Conservation (phyloP, 2,113 vertebrate species). For the Macrotis lagotis region DNA sequence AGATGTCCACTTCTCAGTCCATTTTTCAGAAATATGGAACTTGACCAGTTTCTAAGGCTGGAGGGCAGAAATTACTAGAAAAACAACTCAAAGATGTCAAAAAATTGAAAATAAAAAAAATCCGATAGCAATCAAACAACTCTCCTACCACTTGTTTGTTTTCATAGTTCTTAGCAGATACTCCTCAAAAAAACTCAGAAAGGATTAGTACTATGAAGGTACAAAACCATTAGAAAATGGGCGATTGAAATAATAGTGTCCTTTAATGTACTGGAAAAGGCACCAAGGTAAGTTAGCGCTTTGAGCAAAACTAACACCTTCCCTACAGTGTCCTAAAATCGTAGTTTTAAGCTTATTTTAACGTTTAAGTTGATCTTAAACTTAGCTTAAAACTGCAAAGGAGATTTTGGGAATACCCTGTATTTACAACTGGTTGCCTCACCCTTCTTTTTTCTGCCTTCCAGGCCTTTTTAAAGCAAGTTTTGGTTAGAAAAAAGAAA, state of each 20-base stretch:
- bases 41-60: neutral
- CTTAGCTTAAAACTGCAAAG: neutral
- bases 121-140: neutral
- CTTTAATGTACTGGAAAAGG: neutral
- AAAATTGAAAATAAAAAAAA: neutral
- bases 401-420: neutral
- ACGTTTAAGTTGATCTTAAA: neutral
- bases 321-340: neutral
- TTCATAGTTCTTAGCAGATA: neutral
- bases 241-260: neutral
- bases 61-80: neutral
- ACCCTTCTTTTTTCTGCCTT: neutral
- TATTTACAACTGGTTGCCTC: slow-evolving; percentile 13
- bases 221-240: neutral
- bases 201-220: neutral
- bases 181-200: neutral
- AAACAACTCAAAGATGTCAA: neutral
- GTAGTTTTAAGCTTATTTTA: neutral
- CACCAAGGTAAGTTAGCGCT: slow-evolving; percentile 46
- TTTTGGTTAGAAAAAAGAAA: neutral
- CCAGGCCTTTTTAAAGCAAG: slow-evolving; percentile 22
- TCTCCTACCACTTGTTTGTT: neutral
- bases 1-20: slow-evolving; percentile 44
- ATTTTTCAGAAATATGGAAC: slow-evolving; percentile 39
- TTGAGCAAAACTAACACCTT: neutral